Evolutionary conservation across 2,797 vertebrate genomes (phyloP).

Genomic region (Silurus aristotelis): DNA sequence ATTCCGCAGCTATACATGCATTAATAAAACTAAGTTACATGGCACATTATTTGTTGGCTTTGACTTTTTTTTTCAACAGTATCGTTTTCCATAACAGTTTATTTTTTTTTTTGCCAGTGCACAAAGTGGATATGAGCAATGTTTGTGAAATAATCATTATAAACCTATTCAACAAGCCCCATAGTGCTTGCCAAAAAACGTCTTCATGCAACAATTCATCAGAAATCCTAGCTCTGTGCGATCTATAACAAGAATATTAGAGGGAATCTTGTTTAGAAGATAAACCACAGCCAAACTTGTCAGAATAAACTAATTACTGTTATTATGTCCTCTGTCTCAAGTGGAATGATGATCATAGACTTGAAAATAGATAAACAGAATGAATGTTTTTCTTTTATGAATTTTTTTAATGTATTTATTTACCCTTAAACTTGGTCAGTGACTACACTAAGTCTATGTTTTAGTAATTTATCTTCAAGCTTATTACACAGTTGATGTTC

Average conservation of each 20-base stretch:
- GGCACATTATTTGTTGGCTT: neutral
- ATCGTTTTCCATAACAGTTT: neutral
- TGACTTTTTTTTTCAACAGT: neutral
- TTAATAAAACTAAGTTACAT: neutral
- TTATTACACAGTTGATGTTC: neutral
- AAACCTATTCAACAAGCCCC: constrained; percentile 15
- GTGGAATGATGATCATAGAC: constrained; percentile 17
- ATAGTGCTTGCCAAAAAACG: constrained; percentile 27
- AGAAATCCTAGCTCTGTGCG: constrained; percentile 7
- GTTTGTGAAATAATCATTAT: constrained; percentile 12
- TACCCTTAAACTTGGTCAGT: neutral
- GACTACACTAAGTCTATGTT: neutral
- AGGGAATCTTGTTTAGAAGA: constrained; percentile 21
- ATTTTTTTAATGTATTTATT: neutral
- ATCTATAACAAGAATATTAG: constrained; percentile 41
- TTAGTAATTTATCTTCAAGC: neutral
- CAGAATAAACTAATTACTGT: constrained; percentile 49
- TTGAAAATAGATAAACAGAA: constrained; percentile 23
- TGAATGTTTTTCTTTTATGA: constrained; percentile 30
- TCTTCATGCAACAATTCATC: constrained; percentile 18
- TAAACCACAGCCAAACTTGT: constrained; percentile 33
- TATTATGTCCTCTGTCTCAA: constrained; percentile 46
- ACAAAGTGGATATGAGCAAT: constrained; percentile 20
- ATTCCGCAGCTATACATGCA: neutral
- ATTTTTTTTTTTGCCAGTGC: neutral